These are phyloP conservation scores for Hyposoter didymator DNA, from an alignment of 2,888 invertebrate genomes.

Conservation along the genomic window DNA sequence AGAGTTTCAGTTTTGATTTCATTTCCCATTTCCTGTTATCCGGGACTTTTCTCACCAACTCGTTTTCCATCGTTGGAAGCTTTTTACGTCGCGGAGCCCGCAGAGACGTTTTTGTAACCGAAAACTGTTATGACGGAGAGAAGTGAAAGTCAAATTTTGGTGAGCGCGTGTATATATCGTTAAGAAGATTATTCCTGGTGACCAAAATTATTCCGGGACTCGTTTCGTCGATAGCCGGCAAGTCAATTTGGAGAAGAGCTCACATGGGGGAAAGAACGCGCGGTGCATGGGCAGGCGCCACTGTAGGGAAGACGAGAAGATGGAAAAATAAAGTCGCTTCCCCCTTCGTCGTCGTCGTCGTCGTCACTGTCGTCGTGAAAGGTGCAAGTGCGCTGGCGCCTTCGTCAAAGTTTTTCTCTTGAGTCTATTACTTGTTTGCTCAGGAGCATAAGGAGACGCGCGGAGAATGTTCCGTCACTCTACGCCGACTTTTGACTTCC, in stretches of 20 bases:
- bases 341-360: slow-evolving; percentile 9
- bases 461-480: slow-evolving; percentile 45
- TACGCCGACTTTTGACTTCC: slow-evolving; percentile 34
- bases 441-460: slow-evolving; percentile 77
- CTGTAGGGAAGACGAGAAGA: slow-evolving; percentile 58
- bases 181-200: slow-evolving; percentile 9
- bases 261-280: slow-evolving; percentile 43
- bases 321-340: slow-evolving; percentile 64
- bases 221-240: slow-evolving; percentile 17
- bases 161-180: slow-evolving; percentile 18
- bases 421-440: slow-evolving; percentile 78
- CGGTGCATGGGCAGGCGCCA: slow-evolving; percentile 73
- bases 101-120: not conserved
- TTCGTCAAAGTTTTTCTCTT: slow-evolving; percentile 73
- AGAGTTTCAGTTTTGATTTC: not conserved
- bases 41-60: not conserved
- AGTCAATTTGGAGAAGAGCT: slow-evolving; percentile 48
- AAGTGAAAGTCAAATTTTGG: slow-evolving; percentile 3
- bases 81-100: not conserved
- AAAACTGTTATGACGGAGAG: slow-evolving; percentile 6
- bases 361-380: slow-evolving; percentile 22
- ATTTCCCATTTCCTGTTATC: not conserved
- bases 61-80: not conserved
- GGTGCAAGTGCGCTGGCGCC: slow-evolving; percentile 78
- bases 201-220: slow-evolving; percentile 19